Evolutionary conservation across 2,797 vertebrate species (phyloP).

Genomic region (Tapirus indicus): DNA sequence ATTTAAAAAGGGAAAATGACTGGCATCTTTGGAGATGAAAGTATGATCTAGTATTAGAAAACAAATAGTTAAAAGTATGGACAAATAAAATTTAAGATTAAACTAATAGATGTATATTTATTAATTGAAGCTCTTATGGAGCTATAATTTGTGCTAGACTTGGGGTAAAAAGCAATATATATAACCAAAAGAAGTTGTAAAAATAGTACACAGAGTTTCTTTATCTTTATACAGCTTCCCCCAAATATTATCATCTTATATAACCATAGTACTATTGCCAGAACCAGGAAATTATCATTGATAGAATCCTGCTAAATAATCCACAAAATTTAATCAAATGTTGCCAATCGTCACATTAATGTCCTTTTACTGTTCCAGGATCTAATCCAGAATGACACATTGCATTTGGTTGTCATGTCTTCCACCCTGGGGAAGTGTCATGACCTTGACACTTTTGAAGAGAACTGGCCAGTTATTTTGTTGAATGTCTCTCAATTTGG

Average conservation of each 20-base stretch:
- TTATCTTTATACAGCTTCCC: slow-evolving; percentile 26
- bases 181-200: neutral
- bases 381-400: neutral
- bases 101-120: neutral
- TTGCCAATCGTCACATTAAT: neutral
- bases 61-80: neutral
- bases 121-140: neutral
- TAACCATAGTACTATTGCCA: neutral
- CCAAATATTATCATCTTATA: neutral
- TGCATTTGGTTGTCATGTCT: neutral
- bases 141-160: neutral
- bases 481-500: neutral
- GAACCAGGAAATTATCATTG: neutral
- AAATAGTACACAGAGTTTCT: neutral
- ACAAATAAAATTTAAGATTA: neutral
- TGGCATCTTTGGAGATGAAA: neutral
- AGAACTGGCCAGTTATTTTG: neutral
- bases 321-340: neutral
- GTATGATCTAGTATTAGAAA: neutral
- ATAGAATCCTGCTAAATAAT: slow-evolving; percentile 1
- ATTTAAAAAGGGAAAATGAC: neutral
- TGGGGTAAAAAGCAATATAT: neutral
- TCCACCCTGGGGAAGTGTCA: neutral
- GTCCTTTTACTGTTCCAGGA: neutral
- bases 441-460: neutral